Base-by-base conservation (phyloP, 64 coral and sea anemone genomes). In the Astreopora myriophthalma region DNA sequence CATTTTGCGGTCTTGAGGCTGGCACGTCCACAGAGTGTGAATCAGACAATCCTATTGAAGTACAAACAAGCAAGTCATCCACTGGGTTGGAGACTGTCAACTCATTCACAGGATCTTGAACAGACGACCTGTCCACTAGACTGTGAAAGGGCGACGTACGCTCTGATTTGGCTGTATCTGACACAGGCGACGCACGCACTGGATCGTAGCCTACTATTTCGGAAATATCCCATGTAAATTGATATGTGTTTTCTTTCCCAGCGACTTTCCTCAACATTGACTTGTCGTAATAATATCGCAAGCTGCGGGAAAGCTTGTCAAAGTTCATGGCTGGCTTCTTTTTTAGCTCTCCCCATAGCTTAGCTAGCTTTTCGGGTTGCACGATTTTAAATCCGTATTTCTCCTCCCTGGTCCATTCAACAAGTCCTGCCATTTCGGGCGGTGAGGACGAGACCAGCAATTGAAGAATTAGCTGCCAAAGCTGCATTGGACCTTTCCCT, bases 401-500 rank as follows among this genome's bases (percentile, higher is more conserved):
- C 6, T 51, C 27, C 7, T 83, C 57, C 11, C 34, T 24, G 8
- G 79, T 83, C 79, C 79, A 83, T 83, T 83, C 79, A 23, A 83
- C 55, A 25, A 83, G 31, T 19, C 20, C 34, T 73, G 70, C 5
- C 19, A 38, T 34, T 32, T 38, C 57, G 6, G 28, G 22, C 8
- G 9, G 11, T 1, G 77, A 6, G 2, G 79, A 25, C 0, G 52
- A 63, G 22, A 83, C 55, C 6, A 83, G 79, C 28, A 64, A 31
- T 20, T 60, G 32, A 23, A 83, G 33, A 64, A 83, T 83, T 5
- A 83, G 49, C n/a, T 83, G 79, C 79, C 79, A 83, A 4, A 83
- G 48, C 6, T 83, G 79, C 3, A 83, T 83, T 63, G 79, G 79
- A 24, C 79, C 79, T n/a, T 83, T 64, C 6, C 79, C 79, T 83